These are phyloP conservation scores for Poecilia latipinna DNA, from an alignment of 2,113 vertebrate species.

Conservation along the genomic window DNA sequence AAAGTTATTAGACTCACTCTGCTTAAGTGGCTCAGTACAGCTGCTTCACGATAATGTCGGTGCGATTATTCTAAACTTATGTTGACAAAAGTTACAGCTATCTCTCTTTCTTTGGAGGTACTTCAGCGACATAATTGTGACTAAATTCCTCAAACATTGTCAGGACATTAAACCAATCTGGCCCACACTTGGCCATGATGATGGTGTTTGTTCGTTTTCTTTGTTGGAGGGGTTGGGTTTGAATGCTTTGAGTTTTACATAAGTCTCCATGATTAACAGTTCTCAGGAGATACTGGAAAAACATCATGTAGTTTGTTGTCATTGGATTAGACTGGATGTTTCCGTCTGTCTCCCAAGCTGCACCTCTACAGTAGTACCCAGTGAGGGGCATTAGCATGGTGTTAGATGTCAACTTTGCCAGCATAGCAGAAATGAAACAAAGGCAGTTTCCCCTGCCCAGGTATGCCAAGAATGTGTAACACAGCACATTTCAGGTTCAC, in stretches of 20 bases:
- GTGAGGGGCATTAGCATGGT: slow-evolving; percentile 16
- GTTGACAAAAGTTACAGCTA: not conserved
- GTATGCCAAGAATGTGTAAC: slow-evolving; percentile 75
- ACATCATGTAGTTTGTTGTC: slow-evolving; percentile 17
- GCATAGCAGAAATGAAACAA: slow-evolving; percentile 68
- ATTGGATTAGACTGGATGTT: not conserved
- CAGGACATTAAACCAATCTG: not conserved
- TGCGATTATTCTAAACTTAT: not conserved
- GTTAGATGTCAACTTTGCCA: slow-evolving; percentile 65
- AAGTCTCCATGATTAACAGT: not conserved
- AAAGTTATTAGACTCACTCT: not conserved
- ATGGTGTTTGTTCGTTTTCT: not conserved
- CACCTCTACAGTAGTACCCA: slow-evolving; percentile 28
- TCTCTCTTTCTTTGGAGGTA: not conserved
- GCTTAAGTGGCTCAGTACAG: not conserved
- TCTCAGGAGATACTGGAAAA: not conserved
- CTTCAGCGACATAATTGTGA: not conserved
- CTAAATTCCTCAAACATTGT: not conserved
- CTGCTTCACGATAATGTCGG: not conserved
- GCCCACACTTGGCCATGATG: not conserved
- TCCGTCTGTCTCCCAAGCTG: slow-evolving; percentile 14
- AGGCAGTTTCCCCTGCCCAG: slow-evolving; percentile 55
- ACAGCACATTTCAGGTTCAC: slow-evolving; percentile 66
- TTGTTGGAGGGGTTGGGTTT: not conserved
- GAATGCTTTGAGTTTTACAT: not conserved